phyloP scores from a whole-genome alignment of 2,888 invertebrate species.

The Drosophila conformis region DNA sequence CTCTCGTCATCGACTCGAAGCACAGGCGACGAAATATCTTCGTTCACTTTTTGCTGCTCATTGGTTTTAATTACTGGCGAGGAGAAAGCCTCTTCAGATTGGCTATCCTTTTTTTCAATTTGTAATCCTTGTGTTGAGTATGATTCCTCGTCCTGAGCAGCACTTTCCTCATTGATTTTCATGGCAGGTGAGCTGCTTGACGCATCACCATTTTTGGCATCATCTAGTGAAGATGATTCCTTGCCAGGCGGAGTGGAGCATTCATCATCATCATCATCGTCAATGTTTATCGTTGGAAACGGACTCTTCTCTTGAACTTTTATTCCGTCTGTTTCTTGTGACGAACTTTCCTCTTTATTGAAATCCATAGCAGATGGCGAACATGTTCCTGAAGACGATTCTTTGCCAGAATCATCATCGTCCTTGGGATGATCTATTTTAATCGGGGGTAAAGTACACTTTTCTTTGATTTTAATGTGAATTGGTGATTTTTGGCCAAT shows the following conservation, averaged over 20 bases:
- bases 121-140: neutral
- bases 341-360: neutral
- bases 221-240: neutral
- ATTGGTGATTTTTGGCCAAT: neutral
- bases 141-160: neutral
- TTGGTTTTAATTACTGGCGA: slow-evolving; percentile 15
- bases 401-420: neutral
- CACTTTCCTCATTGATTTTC: neutral
- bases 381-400: neutral
- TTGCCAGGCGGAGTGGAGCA: neutral
- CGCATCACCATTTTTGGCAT: slow-evolving; percentile 8
- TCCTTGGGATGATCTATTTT: neutral
- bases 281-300: neutral
- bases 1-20: neutral
- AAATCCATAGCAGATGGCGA: neutral
- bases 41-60: neutral
- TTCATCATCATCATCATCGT: neutral
- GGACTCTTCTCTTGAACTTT: slow-evolving; percentile 11
- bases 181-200: neutral
- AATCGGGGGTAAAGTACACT: neutral
- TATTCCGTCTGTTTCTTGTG: neutral
- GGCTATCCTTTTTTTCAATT: neutral
- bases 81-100: slow-evolving; percentile 11
- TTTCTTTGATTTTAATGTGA: slow-evolving; percentile 2
- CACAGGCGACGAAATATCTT: slow-evolving; percentile 12